Percentiles rank a stretch among this genome's conserved stretches.
These are phyloP conservation scores for Malurus cyaneus DNA, from an alignment of 2,113 vertebrate genomes.

Conservation along the genomic window DNA sequence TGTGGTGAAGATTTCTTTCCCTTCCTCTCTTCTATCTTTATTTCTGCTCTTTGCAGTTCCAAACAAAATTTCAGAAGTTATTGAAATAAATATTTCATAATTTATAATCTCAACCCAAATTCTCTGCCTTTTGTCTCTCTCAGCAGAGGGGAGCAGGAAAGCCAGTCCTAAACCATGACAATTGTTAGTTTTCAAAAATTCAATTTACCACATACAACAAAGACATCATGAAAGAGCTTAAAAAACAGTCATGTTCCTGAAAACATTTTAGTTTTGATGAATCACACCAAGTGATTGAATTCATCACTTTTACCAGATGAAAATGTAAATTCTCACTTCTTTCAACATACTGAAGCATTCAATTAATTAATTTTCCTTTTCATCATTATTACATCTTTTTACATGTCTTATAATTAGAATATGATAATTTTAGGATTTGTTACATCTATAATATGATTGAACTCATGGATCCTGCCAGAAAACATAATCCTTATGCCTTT, in stretches of 20 bases:
- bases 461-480: not conserved
- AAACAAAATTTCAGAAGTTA: not conserved
- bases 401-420: not conserved
- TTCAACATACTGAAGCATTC: not conserved
- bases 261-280: not conserved
- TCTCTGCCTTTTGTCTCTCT: not conserved
- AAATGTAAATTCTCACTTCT: not conserved
- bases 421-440: not conserved
- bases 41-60: not conserved
- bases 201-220: not conserved
- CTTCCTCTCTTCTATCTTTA: not conserved
- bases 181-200: not conserved
- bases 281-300: not conserved
- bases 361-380: not conserved
- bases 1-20: not conserved
- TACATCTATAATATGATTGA: not conserved
- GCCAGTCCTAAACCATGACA: not conserved
- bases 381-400: not conserved
- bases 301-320: not conserved
- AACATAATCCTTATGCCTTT: not conserved
- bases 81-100: not conserved
- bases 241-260: not conserved
- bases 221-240: not conserved
- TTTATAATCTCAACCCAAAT: not conserved
- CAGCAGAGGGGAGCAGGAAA: rapidly evolving